Evolutionary conservation across 2,888 invertebrate genomes (phyloP).

Genomic region (Nowickia ferox): DNA sequence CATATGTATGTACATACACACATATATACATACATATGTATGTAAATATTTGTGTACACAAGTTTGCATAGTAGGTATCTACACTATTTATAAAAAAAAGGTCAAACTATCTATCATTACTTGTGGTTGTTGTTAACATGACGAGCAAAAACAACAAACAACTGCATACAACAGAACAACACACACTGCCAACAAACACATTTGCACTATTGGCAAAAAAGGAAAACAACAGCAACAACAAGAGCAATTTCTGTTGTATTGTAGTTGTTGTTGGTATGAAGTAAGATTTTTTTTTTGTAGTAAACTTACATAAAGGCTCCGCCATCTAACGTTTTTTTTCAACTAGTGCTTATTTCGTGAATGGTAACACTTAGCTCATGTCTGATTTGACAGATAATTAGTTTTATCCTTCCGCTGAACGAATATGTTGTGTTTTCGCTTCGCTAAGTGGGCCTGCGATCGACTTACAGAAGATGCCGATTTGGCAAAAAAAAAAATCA

Average conservation of each 20-base stretch:
- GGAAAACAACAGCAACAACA: constrained; percentile 16
- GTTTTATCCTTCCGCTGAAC: too few relatives aligned
- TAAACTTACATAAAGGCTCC: constrained; percentile 1
- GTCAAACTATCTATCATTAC: constrained; percentile 61
- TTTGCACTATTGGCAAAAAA: not conserved
- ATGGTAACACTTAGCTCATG: too few relatives aligned
- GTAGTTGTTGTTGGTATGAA: constrained; percentile 40
- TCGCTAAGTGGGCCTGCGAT: too few relatives aligned
- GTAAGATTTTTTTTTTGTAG: constrained; percentile 14
- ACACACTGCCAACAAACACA: constrained; percentile 25
- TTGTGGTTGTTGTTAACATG: constrained; percentile 40
- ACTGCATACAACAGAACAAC: constrained; percentile 18
- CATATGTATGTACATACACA: not conserved
- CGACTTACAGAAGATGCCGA: too few relatives aligned
- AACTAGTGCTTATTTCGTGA: too few relatives aligned
- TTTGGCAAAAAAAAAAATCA: too few relatives aligned
- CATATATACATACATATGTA: not conserved
- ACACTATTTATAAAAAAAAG: constrained; percentile 55
- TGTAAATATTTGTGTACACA: not conserved
- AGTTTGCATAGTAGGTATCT: not conserved
- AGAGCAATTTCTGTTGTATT: not conserved
- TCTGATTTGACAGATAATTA: too few relatives aligned
- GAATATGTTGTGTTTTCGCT: too few relatives aligned
- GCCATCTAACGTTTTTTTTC: too few relatives aligned
- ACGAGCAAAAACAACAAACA: constrained; percentile 36